phyloP scores from a whole-genome alignment of 2,113 vertebrate genomes.

The Balaeniceps rex region DNA sequence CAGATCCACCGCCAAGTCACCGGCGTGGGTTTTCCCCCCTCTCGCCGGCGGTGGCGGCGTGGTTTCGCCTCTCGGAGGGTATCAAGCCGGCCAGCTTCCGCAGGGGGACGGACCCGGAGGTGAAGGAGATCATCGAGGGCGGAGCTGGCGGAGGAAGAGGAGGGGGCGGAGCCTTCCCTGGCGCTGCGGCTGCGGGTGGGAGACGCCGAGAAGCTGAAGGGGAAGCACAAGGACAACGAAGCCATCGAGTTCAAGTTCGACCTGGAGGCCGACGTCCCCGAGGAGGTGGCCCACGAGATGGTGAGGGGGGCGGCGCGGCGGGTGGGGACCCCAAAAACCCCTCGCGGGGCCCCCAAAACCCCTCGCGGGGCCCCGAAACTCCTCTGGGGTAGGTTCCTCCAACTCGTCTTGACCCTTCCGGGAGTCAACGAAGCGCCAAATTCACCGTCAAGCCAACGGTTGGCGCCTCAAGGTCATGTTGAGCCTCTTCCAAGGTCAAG shows the following conservation, averaged over 20 bases:
- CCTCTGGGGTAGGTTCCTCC: neutral
- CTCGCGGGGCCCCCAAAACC: too few species aligned
- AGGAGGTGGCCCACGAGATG: slow-evolving; percentile 94
- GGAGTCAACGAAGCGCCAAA: neutral
- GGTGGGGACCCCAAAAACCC: neutral
- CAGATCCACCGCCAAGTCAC: slow-evolving; percentile 98
- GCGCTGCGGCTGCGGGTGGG: slow-evolving; percentile 94
- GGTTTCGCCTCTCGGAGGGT: slow-evolving; percentile 71
- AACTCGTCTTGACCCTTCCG: too few species aligned
- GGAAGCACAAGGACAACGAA: slow-evolving; percentile 96
- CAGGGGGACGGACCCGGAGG: slow-evolving; percentile 92
- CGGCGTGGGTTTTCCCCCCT: slow-evolving; percentile 82
- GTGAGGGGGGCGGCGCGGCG: slow-evolving; percentile 71
- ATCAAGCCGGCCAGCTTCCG: slow-evolving; percentile 95
- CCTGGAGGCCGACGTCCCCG: slow-evolving; percentile 87
- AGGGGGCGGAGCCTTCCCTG: slow-evolving; percentile 76
- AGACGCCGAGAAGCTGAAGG: slow-evolving; percentile 94
- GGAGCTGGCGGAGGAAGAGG: slow-evolving; percentile 91
- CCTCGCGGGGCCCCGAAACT: too few species aligned
- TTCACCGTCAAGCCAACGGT: neutral
- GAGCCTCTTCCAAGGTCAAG: neutral
- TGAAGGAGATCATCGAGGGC: slow-evolving; percentile 96
- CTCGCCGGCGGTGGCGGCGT: neutral
- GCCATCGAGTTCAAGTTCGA: slow-evolving; percentile 97
- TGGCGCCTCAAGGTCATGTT: neutral